Conservation (phyloP, 2,113 vertebrate genomes). For the Hippocampus comes region DNA sequence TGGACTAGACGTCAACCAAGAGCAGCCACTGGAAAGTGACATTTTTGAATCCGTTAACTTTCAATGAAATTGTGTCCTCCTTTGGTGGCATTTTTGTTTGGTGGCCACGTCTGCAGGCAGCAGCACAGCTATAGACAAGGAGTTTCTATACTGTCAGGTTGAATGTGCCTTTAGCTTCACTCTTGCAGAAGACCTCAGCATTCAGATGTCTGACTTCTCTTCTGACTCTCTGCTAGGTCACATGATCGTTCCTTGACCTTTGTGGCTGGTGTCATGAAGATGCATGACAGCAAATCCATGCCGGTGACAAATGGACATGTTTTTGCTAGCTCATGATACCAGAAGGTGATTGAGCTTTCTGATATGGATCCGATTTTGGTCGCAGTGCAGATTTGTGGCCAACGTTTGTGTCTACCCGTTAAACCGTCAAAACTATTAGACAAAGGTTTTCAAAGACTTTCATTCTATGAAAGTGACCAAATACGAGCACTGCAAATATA, state of each 20-base stretch:
- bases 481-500: conserved; percentile 39
- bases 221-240: conserved; percentile 27
- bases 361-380: conserved; percentile 27
- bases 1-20: background rate
- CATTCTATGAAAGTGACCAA: conserved; percentile 40
- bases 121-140: conserved; percentile 2
- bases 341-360: conserved; percentile 45
- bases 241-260: conserved; percentile 54
- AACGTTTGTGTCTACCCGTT: conserved; percentile 19
- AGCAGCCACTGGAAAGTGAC: background rate
- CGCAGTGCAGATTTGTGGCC: conserved; percentile 7
- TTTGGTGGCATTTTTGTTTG: background rate
- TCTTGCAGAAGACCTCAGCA: conserved; percentile 16
- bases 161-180: conserved; percentile 7
- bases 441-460: conserved; percentile 11
- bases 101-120: conserved; percentile 12
- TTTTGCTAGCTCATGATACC: conserved; percentile 42
- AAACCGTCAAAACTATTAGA: conserved; percentile 22
- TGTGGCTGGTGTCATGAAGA: conserved; percentile 42
- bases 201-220: conserved; percentile 36
- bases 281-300: conserved; percentile 58
- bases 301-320: conserved; percentile 49
- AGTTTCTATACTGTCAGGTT: conserved; percentile 12
- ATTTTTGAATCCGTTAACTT: background rate
- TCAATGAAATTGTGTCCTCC: background rate